phyloP scores from a whole-genome alignment of 2,888 invertebrate species.

The Yponomeuta evonymella region DNA sequence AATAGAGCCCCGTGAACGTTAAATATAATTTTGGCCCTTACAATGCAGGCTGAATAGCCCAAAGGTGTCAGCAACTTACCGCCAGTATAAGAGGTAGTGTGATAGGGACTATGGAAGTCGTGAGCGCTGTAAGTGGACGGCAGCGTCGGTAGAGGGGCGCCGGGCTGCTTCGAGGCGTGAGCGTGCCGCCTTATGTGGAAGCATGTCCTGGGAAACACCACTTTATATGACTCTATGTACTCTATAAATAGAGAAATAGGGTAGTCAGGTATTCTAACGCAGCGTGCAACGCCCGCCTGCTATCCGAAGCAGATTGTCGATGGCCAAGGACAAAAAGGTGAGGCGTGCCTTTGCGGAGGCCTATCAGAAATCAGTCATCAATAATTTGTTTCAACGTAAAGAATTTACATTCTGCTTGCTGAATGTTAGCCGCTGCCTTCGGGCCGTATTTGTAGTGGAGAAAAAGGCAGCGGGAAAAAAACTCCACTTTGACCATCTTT shows the following conservation, averaged over 20 bases:
- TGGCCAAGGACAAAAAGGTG: too few relatives aligned
- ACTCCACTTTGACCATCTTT: too few relatives aligned
- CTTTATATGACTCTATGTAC: too few relatives aligned
- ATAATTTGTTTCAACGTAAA: too few relatives aligned
- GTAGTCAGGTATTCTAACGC: neutral
- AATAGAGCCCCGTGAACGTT: too few relatives aligned
- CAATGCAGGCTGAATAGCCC: neutral
- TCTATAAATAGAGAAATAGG: neutral
- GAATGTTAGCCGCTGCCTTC: too few relatives aligned
- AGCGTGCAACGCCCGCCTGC: too few relatives aligned
- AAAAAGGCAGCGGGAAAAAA: too few relatives aligned
- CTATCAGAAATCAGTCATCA: neutral
- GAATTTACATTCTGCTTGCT: too few relatives aligned
- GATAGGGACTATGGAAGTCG: slow-evolving; percentile 87
- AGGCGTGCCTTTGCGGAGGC: neutral
- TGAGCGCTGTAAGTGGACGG: slow-evolving; percentile 96
- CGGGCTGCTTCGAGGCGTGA: slow-evolving; percentile 83
- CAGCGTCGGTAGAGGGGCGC: slow-evolving; percentile 88
- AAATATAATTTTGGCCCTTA: neutral
- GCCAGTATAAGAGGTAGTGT: slow-evolving; percentile 65
- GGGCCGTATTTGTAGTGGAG: too few relatives aligned
- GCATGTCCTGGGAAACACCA: slow-evolving; percentile 80
- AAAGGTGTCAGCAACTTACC: slow-evolving; percentile 43
- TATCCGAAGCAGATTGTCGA: too few relatives aligned
- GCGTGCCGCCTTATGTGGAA: slow-evolving; percentile 92